Evolutionary conservation across 2,888 invertebrate genomes (phyloP).

Genomic region (Hydropsyche betteni): DNA sequence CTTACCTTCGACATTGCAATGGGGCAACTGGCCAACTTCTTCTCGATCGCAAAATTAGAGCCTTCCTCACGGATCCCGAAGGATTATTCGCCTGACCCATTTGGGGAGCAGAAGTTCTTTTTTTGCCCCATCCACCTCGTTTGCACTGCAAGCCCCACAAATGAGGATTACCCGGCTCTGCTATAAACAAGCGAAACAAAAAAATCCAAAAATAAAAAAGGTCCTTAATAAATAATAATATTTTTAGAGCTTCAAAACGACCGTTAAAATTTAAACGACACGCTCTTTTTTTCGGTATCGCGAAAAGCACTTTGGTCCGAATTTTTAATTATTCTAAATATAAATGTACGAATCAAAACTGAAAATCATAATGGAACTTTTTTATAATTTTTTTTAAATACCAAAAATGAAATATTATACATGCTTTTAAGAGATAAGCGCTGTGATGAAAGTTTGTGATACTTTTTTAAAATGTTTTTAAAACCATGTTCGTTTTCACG

Average conservation of each 20-base stretch:
- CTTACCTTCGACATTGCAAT: conserved; percentile 72
- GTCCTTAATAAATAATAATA: not conserved
- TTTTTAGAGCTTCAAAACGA: not conserved
- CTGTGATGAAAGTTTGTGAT: no score
- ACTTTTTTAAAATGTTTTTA: no score
- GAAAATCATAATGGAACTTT: no score
- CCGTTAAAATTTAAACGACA: not conserved
- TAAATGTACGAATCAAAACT: not conserved
- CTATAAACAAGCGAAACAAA: conserved; percentile 5
- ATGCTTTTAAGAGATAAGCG: no score
- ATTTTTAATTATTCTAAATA: not conserved
- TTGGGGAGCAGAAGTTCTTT: conserved; percentile 77
- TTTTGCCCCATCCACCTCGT: conserved; percentile 68
- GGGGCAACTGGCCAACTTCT: conserved; percentile 82
- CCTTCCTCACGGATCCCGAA: conserved; percentile 64
- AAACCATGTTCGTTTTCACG: no score
- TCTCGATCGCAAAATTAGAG: conserved; percentile 73
- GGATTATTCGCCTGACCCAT: conserved; percentile 64
- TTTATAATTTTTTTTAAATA: no score
- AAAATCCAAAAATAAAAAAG: not conserved
- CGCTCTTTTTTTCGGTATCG: not conserved
- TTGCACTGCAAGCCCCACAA: conserved; percentile 69
- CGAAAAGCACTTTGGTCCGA: not conserved
- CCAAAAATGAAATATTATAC: no score
- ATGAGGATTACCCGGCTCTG: conserved; percentile 60